phyloP scores from a whole-genome alignment of 2,797 vertebrate genomes.

The Dromococcyx pavoninus region DNA sequence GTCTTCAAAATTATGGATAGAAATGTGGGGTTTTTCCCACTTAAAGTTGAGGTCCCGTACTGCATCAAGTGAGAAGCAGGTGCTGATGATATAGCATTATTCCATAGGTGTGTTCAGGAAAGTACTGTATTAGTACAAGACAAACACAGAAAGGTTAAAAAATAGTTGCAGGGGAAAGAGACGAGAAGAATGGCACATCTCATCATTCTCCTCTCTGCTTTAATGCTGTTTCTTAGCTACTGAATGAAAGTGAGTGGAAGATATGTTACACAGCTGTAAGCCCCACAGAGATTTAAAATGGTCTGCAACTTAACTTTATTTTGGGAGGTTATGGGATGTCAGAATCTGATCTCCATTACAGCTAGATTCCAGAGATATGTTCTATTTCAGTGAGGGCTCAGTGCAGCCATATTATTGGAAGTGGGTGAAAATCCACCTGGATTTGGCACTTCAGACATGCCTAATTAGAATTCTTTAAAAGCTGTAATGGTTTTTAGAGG shows the following conservation, averaged over 20 bases:
- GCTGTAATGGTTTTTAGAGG: constrained; percentile 60
- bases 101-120: background rate
- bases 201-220: background rate
- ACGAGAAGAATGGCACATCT: background rate
- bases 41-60: background rate
- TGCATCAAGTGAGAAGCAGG: background rate
- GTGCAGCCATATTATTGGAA: constrained; percentile 39
- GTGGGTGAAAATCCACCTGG: constrained; percentile 68
- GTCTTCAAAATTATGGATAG: background rate
- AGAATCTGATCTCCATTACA: constrained; percentile 41
- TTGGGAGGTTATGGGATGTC: constrained; percentile 56
- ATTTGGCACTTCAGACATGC: constrained; percentile 52
- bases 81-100: background rate
- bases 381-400: constrained; percentile 36
- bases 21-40: fast-evolving
- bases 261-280: constrained; percentile 9
- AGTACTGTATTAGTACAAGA: background rate
- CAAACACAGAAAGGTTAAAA: background rate
- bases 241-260: background rate
- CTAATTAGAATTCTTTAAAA: constrained; percentile 62
- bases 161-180: background rate
- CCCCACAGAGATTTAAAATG: constrained; percentile 34
- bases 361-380: constrained; percentile 59
- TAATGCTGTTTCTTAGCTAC: background rate
- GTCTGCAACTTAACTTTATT: constrained; percentile 44